Percentiles rank a stretch among this genome's conserved stretches.
Conservation (phyloP, 2,797 vertebrate species). For the Centropyge bicolor region DNA sequence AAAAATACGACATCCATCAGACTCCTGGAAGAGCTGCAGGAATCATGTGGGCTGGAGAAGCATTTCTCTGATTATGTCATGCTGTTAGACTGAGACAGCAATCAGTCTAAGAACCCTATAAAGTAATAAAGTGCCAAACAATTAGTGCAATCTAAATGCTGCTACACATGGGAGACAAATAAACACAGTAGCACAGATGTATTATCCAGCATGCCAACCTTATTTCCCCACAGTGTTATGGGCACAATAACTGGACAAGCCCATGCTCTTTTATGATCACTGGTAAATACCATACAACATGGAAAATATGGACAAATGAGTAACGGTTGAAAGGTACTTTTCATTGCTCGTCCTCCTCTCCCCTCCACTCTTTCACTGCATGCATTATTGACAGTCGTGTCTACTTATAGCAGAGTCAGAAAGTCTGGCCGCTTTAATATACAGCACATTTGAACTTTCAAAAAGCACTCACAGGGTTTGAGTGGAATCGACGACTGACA, state of each 20-base stretch:
- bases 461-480: background rate
- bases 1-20: slow-evolving; percentile 17
- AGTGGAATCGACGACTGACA: slow-evolving; percentile 3
- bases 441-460: slow-evolving; percentile 10
- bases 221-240: background rate
- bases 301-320: slow-evolving; percentile 21
- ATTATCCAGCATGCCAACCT: slow-evolving; percentile 5
- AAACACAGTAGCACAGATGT: background rate
- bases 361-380: slow-evolving; percentile 12
- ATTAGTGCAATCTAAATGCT: background rate
- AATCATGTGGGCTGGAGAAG: background rate
- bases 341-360: background rate
- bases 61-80: slow-evolving; percentile 21
- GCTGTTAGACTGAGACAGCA: background rate
- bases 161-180: background rate
- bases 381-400: slow-evolving; percentile 55
- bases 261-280: background rate
- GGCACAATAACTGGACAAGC: background rate
- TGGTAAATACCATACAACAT: background rate
- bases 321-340: slow-evolving; percentile 9
- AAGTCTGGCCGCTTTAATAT: slow-evolving; percentile 41
- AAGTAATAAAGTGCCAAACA: background rate
- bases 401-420: slow-evolving; percentile 31
- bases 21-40: slow-evolving; percentile 17
- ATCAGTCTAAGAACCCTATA: background rate